Evolutionary conservation across 2,113 vertebrate species (phyloP).

Genomic region (Microcebus griseorufus): DNA sequence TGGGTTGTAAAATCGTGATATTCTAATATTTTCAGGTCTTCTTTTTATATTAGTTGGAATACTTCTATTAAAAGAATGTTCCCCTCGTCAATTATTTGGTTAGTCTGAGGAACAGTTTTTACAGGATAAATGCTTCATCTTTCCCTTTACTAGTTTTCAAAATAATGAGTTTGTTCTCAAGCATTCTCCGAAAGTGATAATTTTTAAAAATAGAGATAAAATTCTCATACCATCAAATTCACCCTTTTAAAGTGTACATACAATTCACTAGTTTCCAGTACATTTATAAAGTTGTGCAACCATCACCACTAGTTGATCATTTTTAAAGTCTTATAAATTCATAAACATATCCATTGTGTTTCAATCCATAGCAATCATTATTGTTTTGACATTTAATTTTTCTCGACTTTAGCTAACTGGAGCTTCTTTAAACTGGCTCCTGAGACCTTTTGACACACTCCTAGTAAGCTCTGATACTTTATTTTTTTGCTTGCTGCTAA

Average conservation of each 20-base stretch:
- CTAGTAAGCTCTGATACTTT: background rate
- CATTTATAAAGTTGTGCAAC: background rate
- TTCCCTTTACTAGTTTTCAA: conserved; percentile 53
- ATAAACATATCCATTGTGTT: conserved; percentile 41
- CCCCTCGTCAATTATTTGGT: background rate
- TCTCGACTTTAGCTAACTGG: conserved; percentile 23
- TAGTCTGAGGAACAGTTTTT: conserved; percentile 9
- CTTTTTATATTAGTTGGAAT: conserved; percentile 9
- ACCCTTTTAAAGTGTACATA: background rate
- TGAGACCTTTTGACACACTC: conserved; percentile 6
- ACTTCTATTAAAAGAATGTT: conserved; percentile 28
- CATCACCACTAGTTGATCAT: conserved; percentile 3
- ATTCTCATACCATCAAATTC: conserved; percentile 42
- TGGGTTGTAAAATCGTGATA: conserved; percentile 41
- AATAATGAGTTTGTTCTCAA: conserved; percentile 36
- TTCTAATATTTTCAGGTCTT: conserved; percentile 37
- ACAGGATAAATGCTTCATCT: background rate
- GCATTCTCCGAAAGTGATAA: conserved; percentile 16
- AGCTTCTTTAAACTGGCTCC: conserved; percentile 41
- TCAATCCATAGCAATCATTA: conserved; percentile 24
- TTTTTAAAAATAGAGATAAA: conserved; percentile 28
- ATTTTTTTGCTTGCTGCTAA: background rate
- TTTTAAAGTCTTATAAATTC: conserved; percentile 42
- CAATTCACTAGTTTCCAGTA: conserved; percentile 7
- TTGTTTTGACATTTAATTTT: conserved; percentile 32